Percentiles rank a stretch among this genome's conserved stretches.
These are phyloP conservation scores for Epirrhoe tristata DNA, from an alignment of 2,888 invertebrate species.

Conservation along the genomic window DNA sequence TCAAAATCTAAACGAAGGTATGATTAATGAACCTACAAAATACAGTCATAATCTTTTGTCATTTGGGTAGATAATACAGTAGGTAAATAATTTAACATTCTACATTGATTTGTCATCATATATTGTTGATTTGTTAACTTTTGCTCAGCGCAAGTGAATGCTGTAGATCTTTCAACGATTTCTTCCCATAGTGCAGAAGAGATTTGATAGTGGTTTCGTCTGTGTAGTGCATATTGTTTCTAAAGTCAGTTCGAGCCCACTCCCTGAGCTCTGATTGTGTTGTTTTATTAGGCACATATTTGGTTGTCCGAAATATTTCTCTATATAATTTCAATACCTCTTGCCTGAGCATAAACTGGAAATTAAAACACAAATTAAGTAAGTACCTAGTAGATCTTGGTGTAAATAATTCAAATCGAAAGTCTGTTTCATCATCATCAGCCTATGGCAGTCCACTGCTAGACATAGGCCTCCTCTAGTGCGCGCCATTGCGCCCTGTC, in stretches of 20 bases:
- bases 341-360: constrained; percentile 92
- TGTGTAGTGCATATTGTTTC: constrained; percentile 87
- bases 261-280: constrained; percentile 88
- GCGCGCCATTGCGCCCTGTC: too few relatives aligned
- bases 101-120: too few relatives aligned
- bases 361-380: constrained; percentile 46
- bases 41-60: background rate
- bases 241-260: constrained; percentile 92
- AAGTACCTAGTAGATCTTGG: background rate
- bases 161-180: constrained; percentile 88
- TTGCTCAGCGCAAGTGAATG: constrained; percentile 87
- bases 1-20: background rate
- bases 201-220: constrained; percentile 91
- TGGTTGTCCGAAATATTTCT: constrained; percentile 89
- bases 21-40: background rate
- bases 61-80: too few relatives aligned
- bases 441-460: too few relatives aligned
- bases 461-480: too few relatives aligned
- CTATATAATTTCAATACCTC: constrained; percentile 92
- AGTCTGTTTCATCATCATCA: too few relatives aligned
- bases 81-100: too few relatives aligned
- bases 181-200: constrained; percentile 88
- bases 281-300: constrained; percentile 86
- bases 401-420: background rate
- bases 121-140: too few relatives aligned